Evolutionary conservation across 35 echinoderm and acorn worm genomes (phyloP).

Genomic region (Amphiura filiformis): DNA sequence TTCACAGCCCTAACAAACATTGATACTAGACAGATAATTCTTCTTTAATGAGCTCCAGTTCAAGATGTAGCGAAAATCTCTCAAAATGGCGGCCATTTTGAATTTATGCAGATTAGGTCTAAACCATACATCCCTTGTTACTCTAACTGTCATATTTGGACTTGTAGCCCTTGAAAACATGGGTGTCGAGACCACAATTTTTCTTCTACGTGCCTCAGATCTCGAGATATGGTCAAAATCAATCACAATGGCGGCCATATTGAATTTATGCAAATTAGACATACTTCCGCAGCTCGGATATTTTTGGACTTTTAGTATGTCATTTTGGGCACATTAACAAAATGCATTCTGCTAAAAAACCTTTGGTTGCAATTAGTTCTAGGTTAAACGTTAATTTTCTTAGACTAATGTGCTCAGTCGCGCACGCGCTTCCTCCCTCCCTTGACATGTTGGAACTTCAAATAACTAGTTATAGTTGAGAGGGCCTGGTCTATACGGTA

Average conservation of each 20-base stretch:
- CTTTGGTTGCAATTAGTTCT: neutral
- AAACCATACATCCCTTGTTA: neutral
- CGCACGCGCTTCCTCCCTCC: no score
- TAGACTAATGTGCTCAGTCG: no score
- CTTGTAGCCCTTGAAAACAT: neutral
- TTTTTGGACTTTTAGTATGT: neutral
- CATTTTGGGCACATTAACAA: neutral
- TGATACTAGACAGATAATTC: neutral
- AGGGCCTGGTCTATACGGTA: no score
- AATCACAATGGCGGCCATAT: neutral
- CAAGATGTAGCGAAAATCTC: neutral
- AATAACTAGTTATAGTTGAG: no score
- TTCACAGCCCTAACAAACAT: neutral
- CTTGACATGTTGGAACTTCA: no score
- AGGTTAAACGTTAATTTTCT: neutral
- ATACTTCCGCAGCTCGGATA: neutral
- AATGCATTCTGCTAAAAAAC: neutral
- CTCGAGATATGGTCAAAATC: neutral
- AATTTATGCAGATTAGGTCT: neutral
- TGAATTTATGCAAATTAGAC: neutral
- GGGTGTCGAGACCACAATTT: neutral
- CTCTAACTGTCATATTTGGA: neutral
- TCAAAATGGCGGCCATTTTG: neutral
- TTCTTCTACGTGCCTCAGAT: neutral
- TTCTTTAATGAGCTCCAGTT: neutral